These are phyloP conservation scores for Spheniscus mendiculus DNA, from an alignment of 2,113 vertebrate genomes.

Conservation along the genomic window DNA sequence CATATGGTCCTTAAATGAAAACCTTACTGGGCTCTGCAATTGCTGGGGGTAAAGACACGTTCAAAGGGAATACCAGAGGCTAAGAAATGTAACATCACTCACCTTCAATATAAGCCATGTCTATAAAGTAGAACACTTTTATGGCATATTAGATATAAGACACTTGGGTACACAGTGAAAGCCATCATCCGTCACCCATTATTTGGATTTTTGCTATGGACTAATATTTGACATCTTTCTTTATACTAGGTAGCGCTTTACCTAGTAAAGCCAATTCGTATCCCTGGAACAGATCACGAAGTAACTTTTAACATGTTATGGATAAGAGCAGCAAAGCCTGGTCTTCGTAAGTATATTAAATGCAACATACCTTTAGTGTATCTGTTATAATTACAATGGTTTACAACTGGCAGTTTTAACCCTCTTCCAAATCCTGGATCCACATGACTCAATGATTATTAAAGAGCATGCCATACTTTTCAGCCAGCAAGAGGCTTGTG, in stretches of 20 bases:
- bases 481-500: background rate
- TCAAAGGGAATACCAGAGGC: background rate
- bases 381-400: background rate
- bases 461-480: background rate
- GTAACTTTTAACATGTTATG: background rate
- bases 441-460: background rate
- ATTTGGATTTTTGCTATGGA: background rate
- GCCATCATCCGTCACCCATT: background rate
- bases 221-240: background rate
- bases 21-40: background rate
- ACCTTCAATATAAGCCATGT: background rate
- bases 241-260: background rate
- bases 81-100: background rate
- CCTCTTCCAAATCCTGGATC: background rate
- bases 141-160: background rate
- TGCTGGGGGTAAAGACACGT: background rate
- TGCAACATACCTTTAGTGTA: background rate
- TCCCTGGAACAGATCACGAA: background rate
- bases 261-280: background rate
- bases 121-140: conserved; percentile 11
- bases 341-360: background rate
- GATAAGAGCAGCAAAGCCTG: background rate
- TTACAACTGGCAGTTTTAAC: background rate
- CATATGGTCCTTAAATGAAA: background rate
- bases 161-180: background rate